phyloP scores from a whole-genome alignment of 2,888 invertebrate species.

The Drosophila macrospina region DNA sequence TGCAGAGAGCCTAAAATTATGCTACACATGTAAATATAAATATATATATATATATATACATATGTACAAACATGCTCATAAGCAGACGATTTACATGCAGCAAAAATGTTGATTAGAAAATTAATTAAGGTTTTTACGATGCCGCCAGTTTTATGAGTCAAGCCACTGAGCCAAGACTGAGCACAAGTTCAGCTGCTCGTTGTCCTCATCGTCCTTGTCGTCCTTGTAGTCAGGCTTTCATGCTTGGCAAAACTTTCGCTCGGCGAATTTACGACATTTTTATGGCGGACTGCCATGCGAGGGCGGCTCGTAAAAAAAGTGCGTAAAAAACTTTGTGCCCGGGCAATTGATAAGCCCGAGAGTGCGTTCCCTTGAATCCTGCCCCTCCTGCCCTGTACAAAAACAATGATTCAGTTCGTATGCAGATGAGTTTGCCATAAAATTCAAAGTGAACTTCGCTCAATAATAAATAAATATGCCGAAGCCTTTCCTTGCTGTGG shows the following conservation, averaged over 20 bases:
- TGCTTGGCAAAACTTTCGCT: conserved; percentile 69
- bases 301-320: conserved; percentile 72
- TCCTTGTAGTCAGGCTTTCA: conserved; percentile 42
- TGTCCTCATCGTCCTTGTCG: conserved; percentile 21
- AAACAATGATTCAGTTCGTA: conserved; percentile 39
- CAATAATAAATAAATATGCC: conserved; percentile 70
- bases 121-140: conserved; percentile 79
- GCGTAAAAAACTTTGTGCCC: conserved; percentile 67
- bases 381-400: neutral
- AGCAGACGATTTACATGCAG: conserved; percentile 79
- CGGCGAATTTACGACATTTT: conserved; percentile 83
- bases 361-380: neutral
- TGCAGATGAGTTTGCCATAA: conserved; percentile 74
- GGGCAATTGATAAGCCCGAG: conserved; percentile 56
- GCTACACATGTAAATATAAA: conserved; percentile 33
- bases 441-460: conserved; percentile 48
- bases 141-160: conserved; percentile 63
- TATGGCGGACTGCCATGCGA: conserved; percentile 82
- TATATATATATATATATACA: conserved; percentile 37
- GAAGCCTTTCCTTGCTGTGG: conserved; percentile 58
- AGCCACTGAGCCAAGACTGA: conserved; percentile 39
- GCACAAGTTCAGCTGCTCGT: conserved; percentile 31
- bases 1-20: conserved; percentile 57
- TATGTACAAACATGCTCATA: conserved; percentile 30
- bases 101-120: conserved; percentile 80